A percentile compares a stretch with the other conserved stretches of the same genome.
These are phyloP conservation scores for Drosophila planitibia DNA, from an alignment of 2,888 invertebrate genomes.

Conservation along the genomic window DNA sequence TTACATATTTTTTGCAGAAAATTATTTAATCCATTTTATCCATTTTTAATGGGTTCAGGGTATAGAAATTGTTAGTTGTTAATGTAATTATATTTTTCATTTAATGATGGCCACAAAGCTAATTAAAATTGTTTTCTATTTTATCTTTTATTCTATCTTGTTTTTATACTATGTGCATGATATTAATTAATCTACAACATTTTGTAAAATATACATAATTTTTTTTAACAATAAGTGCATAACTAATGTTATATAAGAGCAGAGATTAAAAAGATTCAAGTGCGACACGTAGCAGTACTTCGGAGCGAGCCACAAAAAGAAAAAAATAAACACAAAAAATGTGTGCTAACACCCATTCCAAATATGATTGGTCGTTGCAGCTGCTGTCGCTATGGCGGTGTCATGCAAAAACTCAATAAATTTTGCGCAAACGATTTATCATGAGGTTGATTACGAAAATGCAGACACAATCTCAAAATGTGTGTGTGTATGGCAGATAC, in stretches of 20 bases:
- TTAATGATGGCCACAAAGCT: neutral
- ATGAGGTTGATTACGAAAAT: slow-evolving; percentile 82
- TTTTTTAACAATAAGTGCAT: neutral
- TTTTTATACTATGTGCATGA: neutral
- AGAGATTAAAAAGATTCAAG: slow-evolving; percentile 1
- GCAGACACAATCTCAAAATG: slow-evolving; percentile 57
- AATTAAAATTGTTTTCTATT: neutral
- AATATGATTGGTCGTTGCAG: slow-evolving; percentile 55
- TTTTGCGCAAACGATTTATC: slow-evolving; percentile 82
- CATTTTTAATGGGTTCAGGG: neutral
- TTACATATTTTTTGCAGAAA: neutral
- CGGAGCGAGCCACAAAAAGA: neutral
- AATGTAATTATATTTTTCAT: neutral
- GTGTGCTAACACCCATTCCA: slow-evolving; percentile 12
- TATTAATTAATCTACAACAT: neutral
- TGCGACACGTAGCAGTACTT: slow-evolving; percentile 7
- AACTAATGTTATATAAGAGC: slow-evolving; percentile 4
- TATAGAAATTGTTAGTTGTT: neutral
- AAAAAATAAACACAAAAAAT: neutral
- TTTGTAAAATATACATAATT: neutral
- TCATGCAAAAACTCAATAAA: slow-evolving; percentile 82
- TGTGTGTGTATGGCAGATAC: slow-evolving; percentile 11
- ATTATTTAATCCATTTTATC: neutral
- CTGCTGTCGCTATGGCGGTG: slow-evolving; percentile 57
- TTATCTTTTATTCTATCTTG: neutral